Evolutionary conservation across 2,888 invertebrate species (phyloP), one percentile per base, ranked within the genome.

Genomic region (Epinotia ramella): DNA sequence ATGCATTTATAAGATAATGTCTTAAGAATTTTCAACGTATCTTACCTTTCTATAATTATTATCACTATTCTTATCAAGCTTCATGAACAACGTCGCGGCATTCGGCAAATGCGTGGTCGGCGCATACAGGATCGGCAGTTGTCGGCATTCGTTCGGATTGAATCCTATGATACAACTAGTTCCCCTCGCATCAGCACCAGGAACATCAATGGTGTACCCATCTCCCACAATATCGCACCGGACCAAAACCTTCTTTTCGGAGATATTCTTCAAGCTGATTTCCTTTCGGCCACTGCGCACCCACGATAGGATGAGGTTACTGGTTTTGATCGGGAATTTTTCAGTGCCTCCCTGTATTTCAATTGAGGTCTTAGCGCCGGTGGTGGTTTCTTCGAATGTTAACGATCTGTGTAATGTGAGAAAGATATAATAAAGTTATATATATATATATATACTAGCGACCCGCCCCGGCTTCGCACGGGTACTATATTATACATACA

Each of bases 301-400:
- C 91, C 92, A 94, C 0, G 93, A 91, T 78, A 94, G 81, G 0
- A 82, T 82, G 56, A 81, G 85, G 78, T 86, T 82, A 76, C 89
- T 94, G 0, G 92, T 92, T 77, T 93, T 92, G 28, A 94, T 89
- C 0, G 94, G 94, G 77, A 94, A 94, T 0, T 84, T 87, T 0
- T 91, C 90, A 1, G 81, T 71, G 1, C 92, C 92, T 7, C 90
- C 90, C 28, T 78, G 76, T 9, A 94, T 82, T 62, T 91, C 87
- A 2, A 94, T 77, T 0, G 80, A 73, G 0, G 86, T 90, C 73
- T 84, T 86, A 12, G 81, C 81, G 11, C 88, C 87, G 1, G 87
- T 86, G 0, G 83, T 77, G 4, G 82, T 78, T 33, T 94, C 93
- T 86, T 92, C 93, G 49, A 94, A 88, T 67, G 86, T 78, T 40